These are phyloP conservation scores for Neodontobutis hainanensis DNA, from an alignment of 2,113 vertebrate genomes.

Conservation along the genomic window DNA sequence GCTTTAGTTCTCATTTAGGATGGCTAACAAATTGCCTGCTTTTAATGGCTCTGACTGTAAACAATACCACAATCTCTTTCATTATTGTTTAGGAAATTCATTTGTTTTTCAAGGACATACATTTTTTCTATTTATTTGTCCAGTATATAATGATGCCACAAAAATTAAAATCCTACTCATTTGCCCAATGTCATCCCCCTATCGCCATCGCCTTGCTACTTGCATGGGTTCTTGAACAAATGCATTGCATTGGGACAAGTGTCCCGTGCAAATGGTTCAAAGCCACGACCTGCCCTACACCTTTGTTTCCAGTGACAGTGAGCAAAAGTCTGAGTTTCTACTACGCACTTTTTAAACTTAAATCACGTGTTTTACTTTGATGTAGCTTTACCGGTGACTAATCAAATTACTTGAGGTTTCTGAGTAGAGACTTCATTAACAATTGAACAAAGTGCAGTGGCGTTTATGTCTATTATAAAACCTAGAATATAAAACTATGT, in stretches of 20 bases:
- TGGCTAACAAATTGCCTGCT: too few relatives aligned
- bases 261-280: constrained; percentile 90
- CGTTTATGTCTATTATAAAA: constrained; percentile 39
- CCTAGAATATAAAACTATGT: constrained; percentile 39
- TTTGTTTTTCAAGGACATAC: too few relatives aligned
- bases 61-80: too few relatives aligned
- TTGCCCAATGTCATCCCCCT: too few relatives aligned
- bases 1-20: too few relatives aligned
- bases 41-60: too few relatives aligned
- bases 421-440: constrained; percentile 51
- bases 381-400: constrained; percentile 51
- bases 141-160: too few relatives aligned
- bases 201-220: too few relatives aligned
- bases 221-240: constrained; percentile 85
- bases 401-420: constrained; percentile 60
- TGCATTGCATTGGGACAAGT: constrained; percentile 85
- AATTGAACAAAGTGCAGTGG: constrained; percentile 36
- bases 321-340: constrained; percentile 51
- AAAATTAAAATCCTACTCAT: too few relatives aligned
- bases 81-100: too few relatives aligned
- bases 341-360: constrained; percentile 32
- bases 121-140: too few relatives aligned
- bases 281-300: constrained; percentile 90
- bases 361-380: constrained; percentile 65
- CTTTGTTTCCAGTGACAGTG: constrained; percentile 79